Evolutionary conservation across 2,797 vertebrate species (phyloP).

Genomic region (Sciurus vulgaris): DNA sequence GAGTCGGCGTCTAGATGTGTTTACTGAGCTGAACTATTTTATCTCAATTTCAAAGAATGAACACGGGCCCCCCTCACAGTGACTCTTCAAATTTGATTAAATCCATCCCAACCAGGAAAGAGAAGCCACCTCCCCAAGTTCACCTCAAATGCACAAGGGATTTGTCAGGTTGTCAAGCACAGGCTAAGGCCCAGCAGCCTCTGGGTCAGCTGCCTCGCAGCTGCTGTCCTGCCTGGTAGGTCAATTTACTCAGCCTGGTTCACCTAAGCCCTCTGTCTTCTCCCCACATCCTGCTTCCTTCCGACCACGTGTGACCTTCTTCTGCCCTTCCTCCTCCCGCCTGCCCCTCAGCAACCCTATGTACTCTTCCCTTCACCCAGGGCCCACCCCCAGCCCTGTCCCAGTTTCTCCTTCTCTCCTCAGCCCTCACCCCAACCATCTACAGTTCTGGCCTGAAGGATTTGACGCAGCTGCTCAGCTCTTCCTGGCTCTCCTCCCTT

Average conservation of each 20-base stretch:
- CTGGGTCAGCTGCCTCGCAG: slow-evolving; percentile 59
- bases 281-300: slow-evolving; percentile 27
- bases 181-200: neutral
- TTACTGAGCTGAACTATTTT: too few species aligned
- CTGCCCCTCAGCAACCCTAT: neutral
- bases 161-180: slow-evolving; percentile 22
- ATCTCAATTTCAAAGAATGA: neutral
- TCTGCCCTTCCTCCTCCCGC: neutral
- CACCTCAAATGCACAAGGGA: neutral
- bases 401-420: neutral
- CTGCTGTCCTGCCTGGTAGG: slow-evolving; percentile 62
- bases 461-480: neutral
- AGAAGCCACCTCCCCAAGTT: slow-evolving; percentile 49
- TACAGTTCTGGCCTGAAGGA: neutral
- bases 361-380: neutral
- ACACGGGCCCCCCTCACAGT: neutral
- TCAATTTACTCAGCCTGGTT: slow-evolving; percentile 57
- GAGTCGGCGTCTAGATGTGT: accelerated
- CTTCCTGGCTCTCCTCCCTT: neutral
- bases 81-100: neutral
- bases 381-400: neutral
- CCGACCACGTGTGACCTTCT: neutral
- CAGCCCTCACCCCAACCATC: neutral
- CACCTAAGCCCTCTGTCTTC: slow-evolving; percentile 57
- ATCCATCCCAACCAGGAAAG: neutral